Evolutionary conservation across 30 jellyfish, hydroid and myxozoan genomes (phyloP), one percentile per base, ranked within the genome.

Genomic region (Haliclystus octoradiatus): DNA sequence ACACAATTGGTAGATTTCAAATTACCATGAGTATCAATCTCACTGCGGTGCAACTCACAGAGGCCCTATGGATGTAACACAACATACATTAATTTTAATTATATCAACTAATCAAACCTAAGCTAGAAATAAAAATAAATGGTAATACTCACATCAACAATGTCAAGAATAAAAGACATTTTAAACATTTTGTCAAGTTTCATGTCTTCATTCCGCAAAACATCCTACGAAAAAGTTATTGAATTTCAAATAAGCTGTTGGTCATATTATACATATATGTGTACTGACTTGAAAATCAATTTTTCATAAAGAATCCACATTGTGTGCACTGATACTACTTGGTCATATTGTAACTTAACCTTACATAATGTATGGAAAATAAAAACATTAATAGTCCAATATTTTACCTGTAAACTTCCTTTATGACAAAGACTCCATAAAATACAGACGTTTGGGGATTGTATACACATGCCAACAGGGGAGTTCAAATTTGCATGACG

Each of bases 31-130:
- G 88, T 79, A 13, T 81, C 85, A n/a, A 89, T 74, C 12, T 92
- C 94, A 66, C 93, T 89, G 28, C 95, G 76, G 35, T 89, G 98
- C 68, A 89, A 64, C 70, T 89, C 98, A 14, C 50, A 51, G 88
- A 76, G 60, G 2, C 94, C 94, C 68, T 13, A 53, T 5, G 19
- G 7, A 26, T 5, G 23, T 53, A 53, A 13, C 12, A 13, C 30
- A 53, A 19, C 30, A 53, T n/a, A n/a, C n/a, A n/a, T n/a, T n/a
- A n/a, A n/a, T n/a, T n/a, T n/a, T n/a, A n/a, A n/a, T n/a, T n/a
- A n/a, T n/a, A n/a, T n/a, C n/a, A n/a, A n/a, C n/a, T n/a, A n/a
- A n/a, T n/a, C n/a, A n/a, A n/a, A n/a, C n/a, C n/a, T n/a, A n/a
- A n/a, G n/a, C n/a, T n/a, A n/a, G n/a, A n/a, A n/a, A n/a, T n/a